Percentiles rank a stretch among this genome's conserved stretches.
Conservation (phyloP, 2,797 vertebrate species). For the Phoeniculus purpureus region DNA sequence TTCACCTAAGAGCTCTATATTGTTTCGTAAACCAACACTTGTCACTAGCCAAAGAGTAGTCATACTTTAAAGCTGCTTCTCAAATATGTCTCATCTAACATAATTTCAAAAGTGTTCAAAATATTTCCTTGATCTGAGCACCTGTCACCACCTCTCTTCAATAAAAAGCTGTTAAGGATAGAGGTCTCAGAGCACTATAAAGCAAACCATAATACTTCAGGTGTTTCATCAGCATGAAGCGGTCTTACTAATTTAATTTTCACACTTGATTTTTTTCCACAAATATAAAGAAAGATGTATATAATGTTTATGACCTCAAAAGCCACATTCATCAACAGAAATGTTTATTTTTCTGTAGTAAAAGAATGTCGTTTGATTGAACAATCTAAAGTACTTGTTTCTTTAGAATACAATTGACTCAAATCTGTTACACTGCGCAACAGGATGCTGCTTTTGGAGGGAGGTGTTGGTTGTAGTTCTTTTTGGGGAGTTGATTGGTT, state of each 20-base stretch:
- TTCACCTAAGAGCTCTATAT: not conserved
- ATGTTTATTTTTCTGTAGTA: not conserved
- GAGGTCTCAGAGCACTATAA: not conserved
- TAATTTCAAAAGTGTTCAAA: not conserved
- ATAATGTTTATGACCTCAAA: not conserved
- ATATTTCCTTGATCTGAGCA: not conserved
- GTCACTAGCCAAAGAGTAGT: not conserved
- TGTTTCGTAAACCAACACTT: not conserved
- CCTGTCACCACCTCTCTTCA: not conserved
- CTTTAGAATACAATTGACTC: not conserved
- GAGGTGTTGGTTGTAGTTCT: not conserved
- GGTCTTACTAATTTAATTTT: not conserved
- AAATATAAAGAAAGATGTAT: not conserved
- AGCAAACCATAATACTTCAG: not conserved
- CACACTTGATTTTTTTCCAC: not conserved
- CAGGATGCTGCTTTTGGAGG: not conserved
- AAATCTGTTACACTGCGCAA: not conserved
- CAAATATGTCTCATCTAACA: not conserved
- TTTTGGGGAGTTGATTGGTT: accelerated
- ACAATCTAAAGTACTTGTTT: not conserved
- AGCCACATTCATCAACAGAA: not conserved
- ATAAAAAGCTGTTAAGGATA: not conserved
- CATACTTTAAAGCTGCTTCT: not conserved
- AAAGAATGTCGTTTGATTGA: not conserved
- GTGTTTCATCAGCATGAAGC: not conserved